phyloP scores from a whole-genome alignment of 37 sponge, comb jelly and placozoan genomes.

The Ephydatia muelleri region DNA sequence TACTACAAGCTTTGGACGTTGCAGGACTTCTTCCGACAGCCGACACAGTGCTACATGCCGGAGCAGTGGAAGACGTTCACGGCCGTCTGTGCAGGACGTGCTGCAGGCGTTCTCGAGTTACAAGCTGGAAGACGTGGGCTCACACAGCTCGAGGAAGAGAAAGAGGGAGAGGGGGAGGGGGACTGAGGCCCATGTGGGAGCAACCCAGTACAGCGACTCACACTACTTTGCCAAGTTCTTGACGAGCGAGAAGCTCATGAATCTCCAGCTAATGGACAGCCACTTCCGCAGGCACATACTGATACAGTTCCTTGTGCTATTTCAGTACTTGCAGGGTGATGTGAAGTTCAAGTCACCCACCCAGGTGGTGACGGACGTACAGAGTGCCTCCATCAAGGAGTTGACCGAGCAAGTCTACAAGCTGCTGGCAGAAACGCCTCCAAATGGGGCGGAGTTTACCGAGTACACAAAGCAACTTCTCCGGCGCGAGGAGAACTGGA shows the following conservation, averaged over 20 bases:
- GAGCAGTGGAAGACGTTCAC: constrained; percentile 81
- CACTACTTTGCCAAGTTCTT: constrained; percentile 98
- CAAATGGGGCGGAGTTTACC: constrained; percentile 85
- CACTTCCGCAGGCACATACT: constrained; percentile 92
- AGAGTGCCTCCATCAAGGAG: constrained; percentile 71
- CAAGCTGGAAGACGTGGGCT: constrained; percentile 65
- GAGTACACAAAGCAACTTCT: constrained; percentile 66
- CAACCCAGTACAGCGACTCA: constrained; percentile 40
- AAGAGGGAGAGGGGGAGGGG: no score
- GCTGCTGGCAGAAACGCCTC: constrained; percentile 91
- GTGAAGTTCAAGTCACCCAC: constrained; percentile 84
- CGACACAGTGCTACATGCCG: constrained; percentile 70
- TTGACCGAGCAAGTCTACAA: constrained; percentile 79
- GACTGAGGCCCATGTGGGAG: neutral
- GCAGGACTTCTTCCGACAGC: constrained; percentile 93
- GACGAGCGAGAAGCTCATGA: constrained; percentile 96
- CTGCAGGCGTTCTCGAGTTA: constrained; percentile 71
- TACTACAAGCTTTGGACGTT: constrained; percentile 93
- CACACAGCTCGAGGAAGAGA: constrained; percentile 8
- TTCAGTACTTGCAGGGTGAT: constrained; percentile 87
- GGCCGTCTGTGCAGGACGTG: constrained; percentile 38
- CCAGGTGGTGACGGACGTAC: constrained; percentile 72
- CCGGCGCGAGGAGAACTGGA: constrained; percentile 90
- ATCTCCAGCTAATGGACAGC: constrained; percentile 86
- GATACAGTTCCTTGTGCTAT: constrained; percentile 92